These are phyloP conservation scores for Platerodrilus igneus DNA, from an alignment of 2,888 invertebrate genomes.

Conservation along the genomic window DNA sequence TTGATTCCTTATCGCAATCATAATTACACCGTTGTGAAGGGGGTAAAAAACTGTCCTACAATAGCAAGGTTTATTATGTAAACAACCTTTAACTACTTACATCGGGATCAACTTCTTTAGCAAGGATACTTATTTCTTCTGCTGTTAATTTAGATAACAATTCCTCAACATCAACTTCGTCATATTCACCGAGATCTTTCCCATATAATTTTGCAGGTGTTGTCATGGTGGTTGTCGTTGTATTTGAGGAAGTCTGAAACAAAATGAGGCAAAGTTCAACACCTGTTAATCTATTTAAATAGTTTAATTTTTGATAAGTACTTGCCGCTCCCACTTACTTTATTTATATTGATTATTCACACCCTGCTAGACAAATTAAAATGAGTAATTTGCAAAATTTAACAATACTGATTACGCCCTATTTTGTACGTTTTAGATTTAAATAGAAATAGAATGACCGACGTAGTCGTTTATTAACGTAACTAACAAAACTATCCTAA, in stretches of 20 bases:
- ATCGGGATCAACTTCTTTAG: slow-evolving; percentile 99
- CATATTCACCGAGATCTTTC: slow-evolving; percentile 84
- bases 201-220: slow-evolving; percentile 87
- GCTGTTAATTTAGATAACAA: slow-evolving; percentile 86
- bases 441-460: no score
- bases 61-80: slow-evolving; percentile 26
- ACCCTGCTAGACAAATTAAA: no score
- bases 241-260: slow-evolving; percentile 82
- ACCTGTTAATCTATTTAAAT: not conserved
- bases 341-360: no score
- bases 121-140: slow-evolving; percentile 94
- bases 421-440: no score
- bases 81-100: slow-evolving; percentile 59
- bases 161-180: slow-evolving; percentile 94
- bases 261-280: slow-evolving; percentile 23
- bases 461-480: no score
- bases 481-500: no score
- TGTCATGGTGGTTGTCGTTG: slow-evolving; percentile 85
- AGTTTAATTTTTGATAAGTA: slow-evolving; percentile 10
- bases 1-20: slow-evolving; percentile 91
- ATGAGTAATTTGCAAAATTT: no score
- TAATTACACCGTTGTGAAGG: slow-evolving; percentile 94
- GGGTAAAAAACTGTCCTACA: slow-evolving; percentile 93
- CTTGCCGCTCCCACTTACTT: slow-evolving; percentile 17
- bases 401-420: no score